Percentiles rank a stretch among this genome's conserved stretches.
phyloP scores from a whole-genome alignment of 2,888 invertebrate species.

The Leuctra nigra region DNA sequence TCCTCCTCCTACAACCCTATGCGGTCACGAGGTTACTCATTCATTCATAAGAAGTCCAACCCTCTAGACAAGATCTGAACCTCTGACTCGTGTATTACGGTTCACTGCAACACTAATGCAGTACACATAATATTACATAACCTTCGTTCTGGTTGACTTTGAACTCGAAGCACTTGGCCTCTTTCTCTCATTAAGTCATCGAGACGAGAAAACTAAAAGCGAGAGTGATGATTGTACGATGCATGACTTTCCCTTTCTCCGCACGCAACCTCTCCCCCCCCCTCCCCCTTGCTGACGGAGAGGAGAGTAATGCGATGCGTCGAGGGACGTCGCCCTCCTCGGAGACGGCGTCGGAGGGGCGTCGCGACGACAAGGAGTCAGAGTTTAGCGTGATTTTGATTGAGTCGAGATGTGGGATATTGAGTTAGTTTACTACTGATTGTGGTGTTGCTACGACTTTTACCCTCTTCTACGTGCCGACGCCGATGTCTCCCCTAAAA shows the following conservation, averaged over 20 bases:
- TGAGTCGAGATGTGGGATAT: background rate
- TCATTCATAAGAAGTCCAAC: slow-evolving; percentile 6
- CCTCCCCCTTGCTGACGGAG: slow-evolving; percentile 3
- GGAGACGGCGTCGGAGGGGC: background rate
- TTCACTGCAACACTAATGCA: no score
- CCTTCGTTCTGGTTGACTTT: slow-evolving; percentile 13
- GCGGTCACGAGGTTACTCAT: slow-evolving; percentile 8
- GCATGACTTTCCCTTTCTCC: slow-evolving; percentile 13
- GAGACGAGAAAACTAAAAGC: slow-evolving; percentile 3
- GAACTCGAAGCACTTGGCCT: slow-evolving; percentile 16
- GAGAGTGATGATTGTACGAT: slow-evolving; percentile 18
- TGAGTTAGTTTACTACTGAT: background rate
- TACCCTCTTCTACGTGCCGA: background rate
- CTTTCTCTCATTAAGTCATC: slow-evolving; percentile 14
- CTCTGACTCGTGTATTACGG: no score
- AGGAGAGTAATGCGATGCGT: background rate
- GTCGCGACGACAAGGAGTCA: background rate
- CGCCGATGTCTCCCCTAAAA: slow-evolving; percentile 7
- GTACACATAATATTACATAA: no score
- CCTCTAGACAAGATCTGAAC: background rate
- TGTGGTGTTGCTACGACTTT: slow-evolving; percentile 6
- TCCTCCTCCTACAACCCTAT: background rate
- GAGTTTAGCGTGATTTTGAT: background rate
- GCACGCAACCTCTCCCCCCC: background rate
- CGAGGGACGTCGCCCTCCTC: background rate